phyloP scores from a whole-genome alignment of 2,797 vertebrate species.

The Enteromius thamalakanensis region DNA sequence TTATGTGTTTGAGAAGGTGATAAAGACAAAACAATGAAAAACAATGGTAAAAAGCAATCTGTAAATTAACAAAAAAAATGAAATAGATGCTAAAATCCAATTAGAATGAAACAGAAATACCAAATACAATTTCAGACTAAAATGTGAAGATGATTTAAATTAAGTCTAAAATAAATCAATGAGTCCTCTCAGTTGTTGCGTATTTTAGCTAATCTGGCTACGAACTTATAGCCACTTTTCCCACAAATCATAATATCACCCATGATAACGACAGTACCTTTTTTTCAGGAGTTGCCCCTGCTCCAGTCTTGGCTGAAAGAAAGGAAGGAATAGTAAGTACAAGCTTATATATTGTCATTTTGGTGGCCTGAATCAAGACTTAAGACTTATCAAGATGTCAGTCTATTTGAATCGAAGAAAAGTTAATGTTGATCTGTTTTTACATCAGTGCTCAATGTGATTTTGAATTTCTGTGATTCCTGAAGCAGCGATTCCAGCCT shows the following conservation, averaged over 20 bases:
- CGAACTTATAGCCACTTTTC: neutral
- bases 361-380: neutral
- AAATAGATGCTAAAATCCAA: neutral
- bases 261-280: slow-evolving; percentile 51
- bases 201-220: neutral
- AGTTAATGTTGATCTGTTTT: slow-evolving; percentile 1
- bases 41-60: slow-evolving; percentile 1
- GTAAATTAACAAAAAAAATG: neutral
- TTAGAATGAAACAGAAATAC: neutral
- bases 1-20: slow-evolving; percentile 51
- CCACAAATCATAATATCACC: neutral
- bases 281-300: slow-evolving; percentile 56
- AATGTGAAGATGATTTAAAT: neutral
- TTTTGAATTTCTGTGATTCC: neutral
- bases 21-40: slow-evolving; percentile 61
- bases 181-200: neutral
- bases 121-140: slow-evolving; percentile 26
- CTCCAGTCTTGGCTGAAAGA: slow-evolving; percentile 56
- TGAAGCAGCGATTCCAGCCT: slow-evolving; percentile 1
- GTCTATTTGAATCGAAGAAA: slow-evolving; percentile 13
- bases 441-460: slow-evolving; percentile 1
- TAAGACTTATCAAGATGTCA: neutral
- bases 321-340: slow-evolving; percentile 36
- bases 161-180: slow-evolving; percentile 26
- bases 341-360: neutral